Percentiles rank a stretch among this genome's conserved stretches.
phyloP scores from a whole-genome alignment of 64 coral and sea anemone genomes.

The Porites lutea region DNA sequence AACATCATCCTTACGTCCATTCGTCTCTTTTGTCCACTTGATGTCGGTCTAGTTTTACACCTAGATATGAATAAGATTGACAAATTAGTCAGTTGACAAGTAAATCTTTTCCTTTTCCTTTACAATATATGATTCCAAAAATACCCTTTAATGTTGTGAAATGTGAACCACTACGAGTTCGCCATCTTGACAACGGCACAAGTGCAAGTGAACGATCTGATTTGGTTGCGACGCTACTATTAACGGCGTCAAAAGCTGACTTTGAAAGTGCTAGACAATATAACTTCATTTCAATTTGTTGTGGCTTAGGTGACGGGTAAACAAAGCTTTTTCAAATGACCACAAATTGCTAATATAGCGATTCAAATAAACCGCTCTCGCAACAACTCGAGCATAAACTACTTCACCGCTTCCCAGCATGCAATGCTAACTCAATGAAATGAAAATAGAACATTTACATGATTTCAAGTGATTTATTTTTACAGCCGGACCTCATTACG shows the following conservation, averaged over 20 bases:
- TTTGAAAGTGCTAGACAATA: background rate
- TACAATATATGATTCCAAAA: background rate
- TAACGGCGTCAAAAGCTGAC: background rate
- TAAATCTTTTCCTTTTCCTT: background rate
- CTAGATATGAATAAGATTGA: background rate
- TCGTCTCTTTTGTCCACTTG: background rate
- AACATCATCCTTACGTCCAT: background rate
- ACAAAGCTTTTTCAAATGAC: background rate
- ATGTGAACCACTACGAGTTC: background rate
- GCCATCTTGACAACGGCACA: background rate
- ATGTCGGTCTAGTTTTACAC: background rate
- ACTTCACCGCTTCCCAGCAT: conserved; percentile 1
- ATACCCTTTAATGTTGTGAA: background rate
- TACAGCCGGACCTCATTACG: no score
- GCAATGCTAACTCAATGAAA: background rate
- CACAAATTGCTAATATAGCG: background rate
- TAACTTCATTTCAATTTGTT: background rate
- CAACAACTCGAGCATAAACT: background rate
- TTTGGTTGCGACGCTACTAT: background rate
- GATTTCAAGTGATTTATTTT: no score
- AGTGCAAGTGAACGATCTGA: background rate
- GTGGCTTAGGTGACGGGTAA: conserved; percentile 36
- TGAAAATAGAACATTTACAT: background rate
- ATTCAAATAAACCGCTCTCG: conserved; percentile 28
- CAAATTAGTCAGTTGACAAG: background rate